Base-by-base conservation (phyloP, 2,113 vertebrate species). In the Anarrhichthys ocellatus region DNA sequence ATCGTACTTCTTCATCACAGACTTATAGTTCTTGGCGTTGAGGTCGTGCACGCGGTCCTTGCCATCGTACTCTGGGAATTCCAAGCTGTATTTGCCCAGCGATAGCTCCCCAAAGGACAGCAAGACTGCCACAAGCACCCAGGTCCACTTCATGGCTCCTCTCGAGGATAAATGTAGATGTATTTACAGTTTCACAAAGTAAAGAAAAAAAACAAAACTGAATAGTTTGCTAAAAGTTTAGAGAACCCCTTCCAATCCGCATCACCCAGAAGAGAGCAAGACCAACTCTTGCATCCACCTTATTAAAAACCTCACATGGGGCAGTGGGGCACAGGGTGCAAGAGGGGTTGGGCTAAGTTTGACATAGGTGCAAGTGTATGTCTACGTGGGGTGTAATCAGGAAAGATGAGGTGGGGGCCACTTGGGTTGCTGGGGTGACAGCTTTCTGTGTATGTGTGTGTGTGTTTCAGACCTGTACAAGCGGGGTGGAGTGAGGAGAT, bases 1-100 rank as follows among this genome's bases (percentile, higher is more conserved):
- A 54, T 97, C 96, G 6, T 96, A 97, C 94, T 97, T 96, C 95
- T 96, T 97, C 95, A 98, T 96, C 85, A 96, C 89, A 4, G 94
- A 93, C 94, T 96, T 97, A 94, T 95, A 97, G 95, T 98, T 98
- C 92, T 97, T 97, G 68, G 89, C 71, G 42, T 94, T 95, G 91
- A 98, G 95, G 44, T 97, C 92, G 52, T 96, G 87, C 78, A 98
- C 97, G 0, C 97, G 96, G 93, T 97, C 96, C 90, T 95, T 94
- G 17, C 97, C 97, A 22, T 98, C 97, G 1, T 97, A 97, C 76
- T 96, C 93, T 0, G 96, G 97, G 86, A 97, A 95, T 88, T 97
- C 95, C 91, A 98, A 92, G 82, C 94, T 95, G 0, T 96, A 95
- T 52, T 97, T 93, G 15, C 90, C 93, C 85, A 80, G 76, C 17